Evolutionary conservation across 2,113 vertebrate genomes (phyloP).

Genomic region (Isurus oxyrinchus): DNA sequence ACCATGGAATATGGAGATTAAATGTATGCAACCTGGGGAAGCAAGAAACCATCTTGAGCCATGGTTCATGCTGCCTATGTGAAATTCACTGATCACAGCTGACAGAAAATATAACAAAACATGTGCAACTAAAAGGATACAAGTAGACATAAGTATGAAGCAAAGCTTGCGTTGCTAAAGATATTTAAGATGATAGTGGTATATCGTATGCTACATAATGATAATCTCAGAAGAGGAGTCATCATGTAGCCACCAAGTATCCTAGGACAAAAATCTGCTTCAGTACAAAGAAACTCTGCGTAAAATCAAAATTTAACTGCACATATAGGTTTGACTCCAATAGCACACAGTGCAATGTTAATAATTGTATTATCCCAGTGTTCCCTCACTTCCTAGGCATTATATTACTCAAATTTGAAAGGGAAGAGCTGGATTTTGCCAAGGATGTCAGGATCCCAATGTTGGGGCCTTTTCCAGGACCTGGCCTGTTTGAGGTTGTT

Average conservation of each 20-base stretch:
- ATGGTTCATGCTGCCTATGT: neutral
- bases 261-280: neutral
- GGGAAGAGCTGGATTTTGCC: neutral
- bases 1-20: neutral
- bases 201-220: neutral
- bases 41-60: neutral
- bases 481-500: neutral
- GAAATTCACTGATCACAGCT: slow-evolving; percentile 7
- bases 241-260: neutral
- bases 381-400: neutral
- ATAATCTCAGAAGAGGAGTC: neutral
- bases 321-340: neutral
- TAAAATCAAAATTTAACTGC: neutral
- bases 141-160: neutral
- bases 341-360: neutral
- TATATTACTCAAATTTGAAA: neutral
- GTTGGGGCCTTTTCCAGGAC: neutral
- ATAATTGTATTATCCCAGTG: neutral
- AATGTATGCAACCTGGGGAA: neutral
- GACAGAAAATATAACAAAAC: neutral
- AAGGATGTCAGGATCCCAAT: no score
- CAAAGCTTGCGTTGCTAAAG: neutral
- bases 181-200: neutral
- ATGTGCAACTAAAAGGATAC: neutral
- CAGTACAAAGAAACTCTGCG: neutral